Conservation (phyloP, 2,797 vertebrate genomes). For the Scolopax bukidnonensis region DNA sequence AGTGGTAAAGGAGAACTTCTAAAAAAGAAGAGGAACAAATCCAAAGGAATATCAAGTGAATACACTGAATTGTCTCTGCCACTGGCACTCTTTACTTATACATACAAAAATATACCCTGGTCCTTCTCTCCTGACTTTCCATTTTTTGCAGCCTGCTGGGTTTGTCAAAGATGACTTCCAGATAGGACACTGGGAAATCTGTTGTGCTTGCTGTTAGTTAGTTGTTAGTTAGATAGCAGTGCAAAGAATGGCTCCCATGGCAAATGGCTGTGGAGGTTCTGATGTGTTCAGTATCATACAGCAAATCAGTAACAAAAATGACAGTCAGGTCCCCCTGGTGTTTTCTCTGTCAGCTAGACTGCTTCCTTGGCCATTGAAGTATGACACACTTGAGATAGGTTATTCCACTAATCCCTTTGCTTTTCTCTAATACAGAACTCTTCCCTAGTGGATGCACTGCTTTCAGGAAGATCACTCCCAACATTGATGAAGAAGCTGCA, state of each 20-base stretch:
- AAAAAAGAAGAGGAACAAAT: constrained; percentile 10
- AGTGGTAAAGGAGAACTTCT: not conserved
- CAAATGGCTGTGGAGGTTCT: not conserved
- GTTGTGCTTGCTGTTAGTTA: not conserved
- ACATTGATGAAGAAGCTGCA: constrained; percentile 95
- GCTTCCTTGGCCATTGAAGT: not conserved
- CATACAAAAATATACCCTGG: not conserved
- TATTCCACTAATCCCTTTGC: not conserved
- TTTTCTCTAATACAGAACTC: constrained; percentile 80
- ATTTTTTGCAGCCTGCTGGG: not conserved
- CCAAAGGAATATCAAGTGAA: not conserved
- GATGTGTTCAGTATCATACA: not conserved
- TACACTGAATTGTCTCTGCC: not conserved
- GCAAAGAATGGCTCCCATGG: not conserved
- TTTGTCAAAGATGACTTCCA: not conserved
- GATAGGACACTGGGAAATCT: not conserved
- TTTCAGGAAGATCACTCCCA: constrained; percentile 93
- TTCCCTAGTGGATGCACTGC: constrained; percentile 90
- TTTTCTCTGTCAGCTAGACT: not conserved
- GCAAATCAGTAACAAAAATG: not conserved
- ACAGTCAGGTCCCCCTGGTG: not conserved
- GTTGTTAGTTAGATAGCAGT: not conserved
- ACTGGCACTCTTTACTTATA: not conserved
- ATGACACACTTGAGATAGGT: not conserved
- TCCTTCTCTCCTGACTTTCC: not conserved